Evolutionary conservation across 2,113 vertebrate genomes (phyloP), one percentile per base, ranked within the genome.

Genomic region (Tetrao urogallus): DNA sequence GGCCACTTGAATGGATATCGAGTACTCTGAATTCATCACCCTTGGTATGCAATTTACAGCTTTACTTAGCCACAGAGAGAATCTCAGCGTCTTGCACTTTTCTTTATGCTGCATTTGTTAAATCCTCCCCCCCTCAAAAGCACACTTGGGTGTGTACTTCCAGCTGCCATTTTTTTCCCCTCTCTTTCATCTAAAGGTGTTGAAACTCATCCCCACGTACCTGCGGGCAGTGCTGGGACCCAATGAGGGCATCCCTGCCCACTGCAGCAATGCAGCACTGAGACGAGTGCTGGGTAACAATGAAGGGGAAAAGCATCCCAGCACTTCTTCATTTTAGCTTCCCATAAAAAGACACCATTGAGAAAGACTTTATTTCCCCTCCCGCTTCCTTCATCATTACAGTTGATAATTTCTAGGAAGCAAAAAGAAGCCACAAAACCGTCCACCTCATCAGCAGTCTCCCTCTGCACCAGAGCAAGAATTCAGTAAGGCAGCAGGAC

Each of bases 201-300:
- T 45, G 50, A 76, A 1, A 0, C 30, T 76, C 5, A 32, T 4
- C 28, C 78, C 54, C 4, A 10, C 38, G n/a, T 22, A 42, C 48
- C 10, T 66, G 32, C 6, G 3, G 27, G 54, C 28, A 56, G 28
- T 56, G 54, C 27, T 28, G 27, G 52, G 14, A 57, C 54, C 10
- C 6, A 6, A 30, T 17, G 7, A 32, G 30, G 28, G 30, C 54
- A 1, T 20, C 34, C 24, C 57, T 40, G 38, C 2, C 8, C 34
- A 7, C 0, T 28, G 67, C 8, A 76, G 48, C 54, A 61, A 34
- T 32, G 6, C 2, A 42, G 0, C n/a, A 56, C 69, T 61, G 69
- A 19, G 71, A 67, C 10, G 19, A 84, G 18, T 30, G 13, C 3
- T 58, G 24, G 15, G 65, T 63, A 57, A 25, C 42, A 40, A 12